These are phyloP conservation scores for Castor canadensis DNA, from an alignment of 2,113 vertebrate species.

Conservation along the genomic window DNA sequence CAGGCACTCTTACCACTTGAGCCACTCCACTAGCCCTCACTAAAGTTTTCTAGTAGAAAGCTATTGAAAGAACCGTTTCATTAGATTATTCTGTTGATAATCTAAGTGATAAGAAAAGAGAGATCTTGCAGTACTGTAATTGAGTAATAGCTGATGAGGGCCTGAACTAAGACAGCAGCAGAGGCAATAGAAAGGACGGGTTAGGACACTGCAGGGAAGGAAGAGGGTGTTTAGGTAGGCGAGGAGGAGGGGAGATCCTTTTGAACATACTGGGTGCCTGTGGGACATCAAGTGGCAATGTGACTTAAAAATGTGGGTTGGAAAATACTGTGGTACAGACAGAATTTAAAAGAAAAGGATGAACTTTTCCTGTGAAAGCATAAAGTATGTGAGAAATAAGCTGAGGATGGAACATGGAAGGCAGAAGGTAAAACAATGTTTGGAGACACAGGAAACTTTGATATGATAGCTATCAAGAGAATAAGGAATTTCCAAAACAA, in stretches of 20 bases:
- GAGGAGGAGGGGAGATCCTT: not conserved
- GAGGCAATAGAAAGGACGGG: not conserved
- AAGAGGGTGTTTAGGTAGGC: not conserved
- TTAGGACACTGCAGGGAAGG: not conserved
- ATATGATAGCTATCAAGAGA: not conserved
- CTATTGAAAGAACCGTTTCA: not conserved
- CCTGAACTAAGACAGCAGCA: not conserved
- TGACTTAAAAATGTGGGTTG: not conserved
- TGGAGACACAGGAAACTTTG: not conserved
- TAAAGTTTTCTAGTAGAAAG: constrained; percentile 1
- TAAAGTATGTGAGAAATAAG: not conserved
- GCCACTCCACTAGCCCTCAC: too few relatives aligned
- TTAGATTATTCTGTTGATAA: not conserved
- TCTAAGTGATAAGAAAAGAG: not conserved
- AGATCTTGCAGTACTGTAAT: not conserved
- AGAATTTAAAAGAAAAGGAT: not conserved
- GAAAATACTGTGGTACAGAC: not conserved
- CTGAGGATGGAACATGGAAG: not conserved
- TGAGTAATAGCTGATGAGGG: not conserved
- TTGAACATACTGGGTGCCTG: not conserved
- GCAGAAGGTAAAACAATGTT: not conserved
- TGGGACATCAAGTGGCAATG: not conserved
- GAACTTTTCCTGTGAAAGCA: not conserved
- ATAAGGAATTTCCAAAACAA: not conserved
- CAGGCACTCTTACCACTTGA: too few relatives aligned